Conservation (phyloP, 2,888 invertebrate species). For the Temnothorax unifasciatus region DNA sequence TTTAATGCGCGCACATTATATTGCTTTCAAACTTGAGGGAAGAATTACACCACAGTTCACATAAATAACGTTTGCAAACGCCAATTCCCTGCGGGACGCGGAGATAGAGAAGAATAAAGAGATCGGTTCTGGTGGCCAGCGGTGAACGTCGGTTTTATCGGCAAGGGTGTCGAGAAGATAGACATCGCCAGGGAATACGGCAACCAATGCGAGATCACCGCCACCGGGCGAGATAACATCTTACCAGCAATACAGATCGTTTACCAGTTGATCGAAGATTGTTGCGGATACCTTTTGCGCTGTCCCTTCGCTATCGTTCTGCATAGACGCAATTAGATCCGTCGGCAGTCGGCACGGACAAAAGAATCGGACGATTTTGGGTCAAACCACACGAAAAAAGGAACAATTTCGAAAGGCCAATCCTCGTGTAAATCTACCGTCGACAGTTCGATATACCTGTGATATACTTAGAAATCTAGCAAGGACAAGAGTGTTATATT, state of each 20-base stretch:
- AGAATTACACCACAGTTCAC: not conserved
- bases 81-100: conserved; percentile 62
- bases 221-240: conserved; percentile 73
- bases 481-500: not conserved
- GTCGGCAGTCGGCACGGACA: conserved; percentile 64
- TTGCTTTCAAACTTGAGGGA: not conserved
- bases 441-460: conserved; percentile 13
- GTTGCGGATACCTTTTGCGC: conserved; percentile 64
- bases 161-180: conserved; percentile 80
- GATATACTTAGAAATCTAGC: not conserved
- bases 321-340: conserved; percentile 75
- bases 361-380: conserved; percentile 62
- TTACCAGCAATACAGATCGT: conserved; percentile 74
- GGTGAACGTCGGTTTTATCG: conserved; percentile 72
- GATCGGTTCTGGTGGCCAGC: conserved; percentile 66
- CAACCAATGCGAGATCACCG: conserved; percentile 76
- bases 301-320: conserved; percentile 71
- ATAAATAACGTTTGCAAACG: not conserved
- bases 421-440: not conserved
- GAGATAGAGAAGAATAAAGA: conserved; percentile 70
- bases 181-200: conserved; percentile 77
- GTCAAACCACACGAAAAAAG: conserved; percentile 35
- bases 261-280: conserved; percentile 75
- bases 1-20: not conserved
- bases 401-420: conserved; percentile 8